These are phyloP conservation scores for Proteles cristata DNA, from an alignment of 2,113 vertebrate species.

Conservation along the genomic window DNA sequence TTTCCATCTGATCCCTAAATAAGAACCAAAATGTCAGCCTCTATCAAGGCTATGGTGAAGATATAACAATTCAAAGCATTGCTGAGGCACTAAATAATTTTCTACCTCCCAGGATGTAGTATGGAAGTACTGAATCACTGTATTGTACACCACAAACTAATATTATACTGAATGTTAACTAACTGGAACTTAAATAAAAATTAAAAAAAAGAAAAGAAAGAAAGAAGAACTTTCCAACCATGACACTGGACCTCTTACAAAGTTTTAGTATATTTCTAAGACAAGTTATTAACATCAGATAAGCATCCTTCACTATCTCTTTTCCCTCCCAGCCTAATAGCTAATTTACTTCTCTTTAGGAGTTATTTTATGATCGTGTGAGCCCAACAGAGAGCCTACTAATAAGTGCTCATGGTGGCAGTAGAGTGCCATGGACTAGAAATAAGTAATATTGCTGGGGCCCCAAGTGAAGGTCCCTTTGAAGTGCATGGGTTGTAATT, in stretches of 20 bases:
- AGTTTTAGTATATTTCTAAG: conserved; percentile 49
- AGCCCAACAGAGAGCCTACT: conserved; percentile 36
- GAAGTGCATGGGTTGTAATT: conserved; percentile 69
- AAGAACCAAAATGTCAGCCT: not conserved
- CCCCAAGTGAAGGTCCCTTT: conserved; percentile 51
- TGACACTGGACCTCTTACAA: not conserved
- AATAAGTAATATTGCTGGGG: conserved; percentile 36
- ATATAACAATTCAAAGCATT: not conserved
- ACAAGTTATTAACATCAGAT: not conserved
- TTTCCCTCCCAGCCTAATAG: not conserved
- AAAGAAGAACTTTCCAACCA: not conserved
- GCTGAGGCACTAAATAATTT: not conserved
- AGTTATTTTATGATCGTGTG: not conserved
- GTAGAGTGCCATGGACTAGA: conserved; percentile 52
- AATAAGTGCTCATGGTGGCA: conserved; percentile 22
- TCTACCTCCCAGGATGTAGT: not conserved
- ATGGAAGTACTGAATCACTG: not conserved
- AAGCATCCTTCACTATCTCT: not conserved
- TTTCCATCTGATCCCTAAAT: conserved; percentile 34
- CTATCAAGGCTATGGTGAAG: not conserved
- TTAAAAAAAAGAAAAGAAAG: not conserved
- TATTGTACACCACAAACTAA: not conserved
- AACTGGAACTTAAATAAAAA: not conserved
- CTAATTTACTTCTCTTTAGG: conserved; percentile 42
- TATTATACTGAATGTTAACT: not conserved